A percentile compares a stretch with the other conserved stretches of the same genome.
Evolutionary conservation across 2,797 vertebrate genomes (phyloP).

Genomic region (Echiichthys vipera): DNA sequence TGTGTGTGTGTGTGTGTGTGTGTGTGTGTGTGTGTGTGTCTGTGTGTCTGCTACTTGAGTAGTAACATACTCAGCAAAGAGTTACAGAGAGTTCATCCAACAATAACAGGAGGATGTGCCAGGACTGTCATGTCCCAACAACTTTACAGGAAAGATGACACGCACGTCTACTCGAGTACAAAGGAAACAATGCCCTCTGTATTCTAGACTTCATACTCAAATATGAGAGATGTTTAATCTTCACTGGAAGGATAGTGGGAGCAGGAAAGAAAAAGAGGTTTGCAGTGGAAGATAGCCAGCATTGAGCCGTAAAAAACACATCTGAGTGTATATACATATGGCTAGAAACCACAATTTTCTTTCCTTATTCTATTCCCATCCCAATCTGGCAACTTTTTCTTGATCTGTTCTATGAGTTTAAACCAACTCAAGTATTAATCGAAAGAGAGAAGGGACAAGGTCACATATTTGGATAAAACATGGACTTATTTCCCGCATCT

Average conservation of each 20-base stretch:
- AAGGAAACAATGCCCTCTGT: constrained; percentile 65
- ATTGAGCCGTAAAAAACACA: constrained; percentile 14
- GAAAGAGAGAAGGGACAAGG: constrained; percentile 27
- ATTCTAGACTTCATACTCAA: constrained; percentile 27
- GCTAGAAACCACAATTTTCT: constrained; percentile 26
- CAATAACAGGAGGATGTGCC: constrained; percentile 84
- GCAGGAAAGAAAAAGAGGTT: constrained; percentile 16
- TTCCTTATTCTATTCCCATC: constrained; percentile 8
- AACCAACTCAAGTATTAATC: constrained; percentile 18
- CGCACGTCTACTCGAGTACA: constrained; percentile 17
- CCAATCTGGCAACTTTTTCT: constrained; percentile 26
- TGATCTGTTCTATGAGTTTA: constrained; percentile 7
- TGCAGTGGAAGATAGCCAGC: constrained; percentile 8
- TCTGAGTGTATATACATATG: constrained; percentile 12
- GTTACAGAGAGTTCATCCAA: constrained; percentile 95
- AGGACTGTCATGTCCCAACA: constrained; percentile 91
- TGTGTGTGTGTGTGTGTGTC: constrained; percentile 35
- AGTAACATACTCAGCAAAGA: constrained; percentile 83
- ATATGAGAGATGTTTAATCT: constrained; percentile 17
- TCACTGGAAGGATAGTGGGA: constrained; percentile 15
- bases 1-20: constrained; percentile 24
- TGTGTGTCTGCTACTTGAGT: constrained; percentile 68
- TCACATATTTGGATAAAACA: constrained; percentile 59
- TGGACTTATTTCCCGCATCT: constrained; percentile 57
- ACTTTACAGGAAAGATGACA: constrained; percentile 79